These are phyloP conservation scores for Sminthopsis crassicaudata DNA, from an alignment of 2,113 vertebrate species.

Conservation along the genomic window DNA sequence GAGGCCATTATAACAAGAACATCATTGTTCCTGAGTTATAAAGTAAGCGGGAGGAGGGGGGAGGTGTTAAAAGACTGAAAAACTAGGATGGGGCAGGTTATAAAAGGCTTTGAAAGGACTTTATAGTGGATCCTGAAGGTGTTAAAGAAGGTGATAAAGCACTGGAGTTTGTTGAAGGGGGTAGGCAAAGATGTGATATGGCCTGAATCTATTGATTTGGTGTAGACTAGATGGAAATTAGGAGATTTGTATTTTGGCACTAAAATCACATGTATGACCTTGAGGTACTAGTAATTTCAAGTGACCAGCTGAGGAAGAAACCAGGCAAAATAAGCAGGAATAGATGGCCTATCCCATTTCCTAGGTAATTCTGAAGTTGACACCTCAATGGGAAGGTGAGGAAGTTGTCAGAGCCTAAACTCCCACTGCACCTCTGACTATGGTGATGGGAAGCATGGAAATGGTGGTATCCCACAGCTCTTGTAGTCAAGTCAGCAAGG, in stretches of 20 bases:
- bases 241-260: neutral
- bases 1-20: neutral
- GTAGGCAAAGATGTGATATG: neutral
- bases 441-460: neutral
- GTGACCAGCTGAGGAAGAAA: neutral
- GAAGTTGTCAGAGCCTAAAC: neutral
- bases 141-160: neutral
- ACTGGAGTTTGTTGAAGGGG: neutral
- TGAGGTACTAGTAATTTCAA: neutral
- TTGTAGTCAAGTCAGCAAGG: neutral
- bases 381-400: neutral
- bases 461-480: neutral
- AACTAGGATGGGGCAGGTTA: neutral
- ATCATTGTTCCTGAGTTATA: neutral
- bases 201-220: neutral
- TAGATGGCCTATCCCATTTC: neutral
- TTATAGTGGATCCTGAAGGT: neutral
- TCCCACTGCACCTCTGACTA: neutral
- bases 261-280: neutral
- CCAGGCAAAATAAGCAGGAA: neutral
- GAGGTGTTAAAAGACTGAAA: neutral
- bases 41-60: neutral
- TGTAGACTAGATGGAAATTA: neutral
- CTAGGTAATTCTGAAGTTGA: neutral
- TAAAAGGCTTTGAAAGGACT: neutral